These are phyloP conservation scores for Pteronotus mesoamericanus DNA, from an alignment of 2,797 vertebrate genomes.

Conservation along the genomic window DNA sequence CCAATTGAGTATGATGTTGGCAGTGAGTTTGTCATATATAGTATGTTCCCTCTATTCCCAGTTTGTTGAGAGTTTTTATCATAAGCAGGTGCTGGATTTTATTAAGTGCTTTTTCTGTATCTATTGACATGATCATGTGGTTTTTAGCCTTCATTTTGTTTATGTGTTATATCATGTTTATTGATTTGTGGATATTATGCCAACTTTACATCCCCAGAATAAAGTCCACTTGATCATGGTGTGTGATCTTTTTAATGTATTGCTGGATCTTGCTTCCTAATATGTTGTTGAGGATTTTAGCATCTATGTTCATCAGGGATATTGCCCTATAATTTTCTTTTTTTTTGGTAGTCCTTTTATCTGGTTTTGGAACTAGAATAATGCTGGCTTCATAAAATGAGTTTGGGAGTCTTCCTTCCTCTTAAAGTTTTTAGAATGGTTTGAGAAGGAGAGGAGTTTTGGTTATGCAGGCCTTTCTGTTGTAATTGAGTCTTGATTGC, in stretches of 20 bases:
- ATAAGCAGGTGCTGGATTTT: not conserved
- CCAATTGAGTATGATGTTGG: too few relatives aligned
- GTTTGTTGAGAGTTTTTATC: not conserved
- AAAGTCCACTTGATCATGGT: not conserved
- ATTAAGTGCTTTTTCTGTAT: not conserved
- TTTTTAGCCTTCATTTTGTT: not conserved
- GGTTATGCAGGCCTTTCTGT: too few relatives aligned
- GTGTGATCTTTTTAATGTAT: not conserved
- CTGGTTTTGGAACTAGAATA: not conserved
- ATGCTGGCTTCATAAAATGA: not conserved
- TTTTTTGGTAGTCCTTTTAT: not conserved
- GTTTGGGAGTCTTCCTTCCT: not conserved
- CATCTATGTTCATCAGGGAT: not conserved
- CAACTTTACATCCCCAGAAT: not conserved
- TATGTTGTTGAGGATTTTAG: not conserved
- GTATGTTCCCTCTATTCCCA: too few relatives aligned
- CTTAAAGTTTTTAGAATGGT: not conserved
- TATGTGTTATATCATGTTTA: not conserved
- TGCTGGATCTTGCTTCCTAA: not conserved
- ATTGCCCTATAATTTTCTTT: not conserved
- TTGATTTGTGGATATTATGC: not conserved
- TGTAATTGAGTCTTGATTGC: too few relatives aligned
- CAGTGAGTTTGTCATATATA: too few relatives aligned
- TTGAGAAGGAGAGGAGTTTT: not conserved
- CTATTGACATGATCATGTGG: not conserved